Conservation (phyloP, 2,113 vertebrate genomes). For the Struthidea cinerea region DNA sequence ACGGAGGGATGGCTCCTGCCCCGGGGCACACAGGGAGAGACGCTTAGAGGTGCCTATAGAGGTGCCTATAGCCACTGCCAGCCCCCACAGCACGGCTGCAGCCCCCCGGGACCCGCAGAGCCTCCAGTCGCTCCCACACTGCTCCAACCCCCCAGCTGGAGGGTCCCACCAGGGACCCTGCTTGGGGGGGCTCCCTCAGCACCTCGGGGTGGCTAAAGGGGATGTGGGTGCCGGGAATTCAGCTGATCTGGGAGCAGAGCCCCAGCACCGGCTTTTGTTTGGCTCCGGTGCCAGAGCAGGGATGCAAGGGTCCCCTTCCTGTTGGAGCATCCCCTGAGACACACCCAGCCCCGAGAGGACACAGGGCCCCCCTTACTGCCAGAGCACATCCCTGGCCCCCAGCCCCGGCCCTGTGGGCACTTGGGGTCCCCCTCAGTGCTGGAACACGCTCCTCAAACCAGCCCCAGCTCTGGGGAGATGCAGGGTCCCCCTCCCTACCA, state of each 20-base stretch:
- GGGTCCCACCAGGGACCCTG: neutral
- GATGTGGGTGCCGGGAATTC: rapidly evolving
- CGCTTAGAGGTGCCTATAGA: neutral
- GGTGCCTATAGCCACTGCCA: rapidly evolving
- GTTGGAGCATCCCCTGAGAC: neutral
- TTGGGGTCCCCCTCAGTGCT: neutral
- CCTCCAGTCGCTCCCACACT: rapidly evolving
- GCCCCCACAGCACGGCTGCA: neutral
- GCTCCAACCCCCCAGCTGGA: rapidly evolving
- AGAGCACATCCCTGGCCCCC: neutral
- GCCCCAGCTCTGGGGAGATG: neutral
- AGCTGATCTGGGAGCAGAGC: rapidly evolving
- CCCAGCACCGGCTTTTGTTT: neutral
- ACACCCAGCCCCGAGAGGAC: neutral
- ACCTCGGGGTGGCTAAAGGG: neutral
- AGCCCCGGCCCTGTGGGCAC: neutral
- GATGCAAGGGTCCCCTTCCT: too few relatives aligned
- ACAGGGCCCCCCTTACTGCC: neutral
- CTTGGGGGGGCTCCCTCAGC: too few relatives aligned
- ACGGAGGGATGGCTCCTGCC: neutral
- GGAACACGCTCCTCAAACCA: neutral
- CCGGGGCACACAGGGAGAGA: neutral
- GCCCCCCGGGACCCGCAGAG: neutral
- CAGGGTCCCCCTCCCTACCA: neutral
- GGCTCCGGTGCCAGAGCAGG: too few relatives aligned